Percentiles rank a stretch among this genome's conserved stretches.
These are phyloP conservation scores for Ethmia dodecea DNA, from an alignment of 2,888 invertebrate species.

Conservation along the genomic window DNA sequence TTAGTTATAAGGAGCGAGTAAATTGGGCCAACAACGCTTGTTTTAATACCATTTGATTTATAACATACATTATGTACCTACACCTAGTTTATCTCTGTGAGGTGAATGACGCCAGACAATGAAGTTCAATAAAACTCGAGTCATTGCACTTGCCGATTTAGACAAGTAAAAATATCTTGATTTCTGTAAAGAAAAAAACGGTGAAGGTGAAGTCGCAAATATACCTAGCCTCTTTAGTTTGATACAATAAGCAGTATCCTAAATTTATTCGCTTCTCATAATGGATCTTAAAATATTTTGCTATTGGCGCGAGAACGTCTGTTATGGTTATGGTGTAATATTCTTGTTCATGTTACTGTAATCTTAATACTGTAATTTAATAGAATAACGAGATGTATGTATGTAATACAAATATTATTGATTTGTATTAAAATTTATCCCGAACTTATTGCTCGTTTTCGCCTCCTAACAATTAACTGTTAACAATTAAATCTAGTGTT, in stretches of 20 bases:
- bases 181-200: no score
- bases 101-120: slow-evolving; percentile 20
- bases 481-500: slow-evolving; percentile 54
- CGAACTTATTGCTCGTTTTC: slow-evolving; percentile 76
- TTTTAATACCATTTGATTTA: no score
- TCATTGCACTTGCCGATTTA: neutral
- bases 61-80: no score
- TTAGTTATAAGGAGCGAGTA: no score
- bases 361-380: slow-evolving; percentile 71
- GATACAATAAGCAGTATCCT: no score
- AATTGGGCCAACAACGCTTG: no score
- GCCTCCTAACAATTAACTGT: slow-evolving; percentile 79
- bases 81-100: no score
- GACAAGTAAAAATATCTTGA: no score
- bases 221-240: no score
- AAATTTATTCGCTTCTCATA: no score
- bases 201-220: no score
- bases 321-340: slow-evolving; percentile 57
- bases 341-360: slow-evolving; percentile 76
- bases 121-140: neutral
- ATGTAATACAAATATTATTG: slow-evolving; percentile 67
- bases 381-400: slow-evolving; percentile 68
- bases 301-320: slow-evolving; percentile 52
- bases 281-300: slow-evolving; percentile 32
- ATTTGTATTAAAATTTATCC: slow-evolving; percentile 71